phyloP scores from a whole-genome alignment of 53 echinoderm and acorn worm genomes.

The Luidia sarsii region DNA sequence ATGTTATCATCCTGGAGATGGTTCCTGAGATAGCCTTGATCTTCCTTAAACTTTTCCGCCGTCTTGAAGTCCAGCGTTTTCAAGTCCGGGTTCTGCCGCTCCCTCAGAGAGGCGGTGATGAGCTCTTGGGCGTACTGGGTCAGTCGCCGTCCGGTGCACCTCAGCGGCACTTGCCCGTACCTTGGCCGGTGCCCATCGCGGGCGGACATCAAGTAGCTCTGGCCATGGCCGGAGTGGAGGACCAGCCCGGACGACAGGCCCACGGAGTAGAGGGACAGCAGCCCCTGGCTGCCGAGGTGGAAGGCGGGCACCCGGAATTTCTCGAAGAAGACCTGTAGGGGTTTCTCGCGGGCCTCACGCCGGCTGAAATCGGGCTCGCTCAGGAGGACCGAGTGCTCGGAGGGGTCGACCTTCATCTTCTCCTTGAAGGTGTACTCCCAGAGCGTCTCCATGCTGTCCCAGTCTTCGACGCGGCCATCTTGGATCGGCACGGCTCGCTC shows the following conservation, averaged over 20 bases:
- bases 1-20: neutral
- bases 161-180: slow-evolving; percentile 47
- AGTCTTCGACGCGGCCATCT: slow-evolving; percentile 20
- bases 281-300: slow-evolving; percentile 54
- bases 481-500: neutral
- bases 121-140: slow-evolving; percentile 44
- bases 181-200: slow-evolving; percentile 70
- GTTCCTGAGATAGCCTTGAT: slow-evolving; percentile 6
- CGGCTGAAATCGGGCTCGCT: slow-evolving; percentile 40
- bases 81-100: neutral
- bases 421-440: slow-evolving; percentile 11
- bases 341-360: slow-evolving; percentile 9
- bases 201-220: slow-evolving; percentile 44
- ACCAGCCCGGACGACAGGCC: slow-evolving; percentile 68
- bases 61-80: slow-evolving; percentile 7
- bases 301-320: slow-evolving; percentile 50
- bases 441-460: slow-evolving; percentile 31
- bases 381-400: slow-evolving; percentile 52
- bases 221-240: slow-evolving; percentile 56
- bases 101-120: neutral
- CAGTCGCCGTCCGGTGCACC: slow-evolving; percentile 38
- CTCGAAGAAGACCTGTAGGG: slow-evolving; percentile 63
- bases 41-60: slow-evolving; percentile 50
- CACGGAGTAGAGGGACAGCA: slow-evolving; percentile 67
- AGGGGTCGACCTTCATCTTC: slow-evolving; percentile 13